A percentile compares a stretch with the other conserved stretches of the same genome.
Conservation (phyloP, 2,888 invertebrate species). For the Diarsia mendica region DNA sequence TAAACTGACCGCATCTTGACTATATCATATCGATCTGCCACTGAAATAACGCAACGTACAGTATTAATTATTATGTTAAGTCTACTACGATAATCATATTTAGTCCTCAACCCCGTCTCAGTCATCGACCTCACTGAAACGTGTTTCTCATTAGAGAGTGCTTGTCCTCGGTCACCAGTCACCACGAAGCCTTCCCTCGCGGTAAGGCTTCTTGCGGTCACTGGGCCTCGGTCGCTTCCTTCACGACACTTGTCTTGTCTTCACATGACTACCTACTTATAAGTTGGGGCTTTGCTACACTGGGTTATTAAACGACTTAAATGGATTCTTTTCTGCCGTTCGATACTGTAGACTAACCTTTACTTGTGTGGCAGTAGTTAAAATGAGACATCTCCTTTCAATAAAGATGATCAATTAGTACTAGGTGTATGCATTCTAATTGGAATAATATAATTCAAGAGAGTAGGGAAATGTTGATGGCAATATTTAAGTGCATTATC, state of each 20-base stretch:
- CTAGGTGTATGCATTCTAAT: neutral
- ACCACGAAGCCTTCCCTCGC: slow-evolving; percentile 71
- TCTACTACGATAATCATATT: slow-evolving; percentile 40
- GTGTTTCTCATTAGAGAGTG: slow-evolving; percentile 68
- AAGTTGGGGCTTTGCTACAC: slow-evolving; percentile 27
- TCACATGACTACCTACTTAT: slow-evolving; percentile 32
- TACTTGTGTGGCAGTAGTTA: neutral
- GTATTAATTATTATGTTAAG: slow-evolving; percentile 1
- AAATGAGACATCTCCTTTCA: neutral
- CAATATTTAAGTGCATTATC: neutral
- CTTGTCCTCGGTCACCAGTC: slow-evolving; percentile 68
- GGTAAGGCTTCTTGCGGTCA: slow-evolving; percentile 87
- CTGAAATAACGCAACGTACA: slow-evolving; percentile 1
- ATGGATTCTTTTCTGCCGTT: neutral
- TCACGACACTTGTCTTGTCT: slow-evolving; percentile 74
- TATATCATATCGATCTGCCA: neutral
- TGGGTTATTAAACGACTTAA: neutral
- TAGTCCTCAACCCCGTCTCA: slow-evolving; percentile 26
- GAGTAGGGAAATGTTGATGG: neutral
- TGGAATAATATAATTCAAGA: neutral
- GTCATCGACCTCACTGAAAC: slow-evolving; percentile 67
- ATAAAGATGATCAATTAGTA: neutral
- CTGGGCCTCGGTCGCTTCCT: slow-evolving; percentile 79
- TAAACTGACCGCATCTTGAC: neutral
- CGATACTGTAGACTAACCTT: neutral